Evolutionary conservation across 2,113 vertebrate species (phyloP).

Genomic region (Cathartes aura): DNA sequence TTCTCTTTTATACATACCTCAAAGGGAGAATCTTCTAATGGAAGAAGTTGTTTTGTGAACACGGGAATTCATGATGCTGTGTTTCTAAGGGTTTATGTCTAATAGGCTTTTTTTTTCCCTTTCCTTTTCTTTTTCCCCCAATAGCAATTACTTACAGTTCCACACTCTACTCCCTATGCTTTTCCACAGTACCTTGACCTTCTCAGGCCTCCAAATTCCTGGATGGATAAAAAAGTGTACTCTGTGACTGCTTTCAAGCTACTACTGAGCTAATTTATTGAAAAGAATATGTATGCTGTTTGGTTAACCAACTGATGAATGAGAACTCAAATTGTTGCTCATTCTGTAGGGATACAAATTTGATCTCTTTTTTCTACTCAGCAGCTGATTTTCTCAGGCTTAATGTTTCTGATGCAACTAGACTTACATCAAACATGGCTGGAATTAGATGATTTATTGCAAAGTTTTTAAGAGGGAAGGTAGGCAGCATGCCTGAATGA

Average conservation of each 20-base stretch:
- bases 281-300: not conserved
- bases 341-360: not conserved
- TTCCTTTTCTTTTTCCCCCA: not conserved
- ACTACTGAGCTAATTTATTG: not conserved
- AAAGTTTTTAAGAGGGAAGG: not conserved
- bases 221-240: not conserved
- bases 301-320: not conserved
- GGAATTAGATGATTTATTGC: not conserved
- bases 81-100: not conserved
- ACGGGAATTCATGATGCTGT: not conserved
- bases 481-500: not conserved
- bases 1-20: not conserved
- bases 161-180: not conserved
- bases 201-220: not conserved
- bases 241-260: not conserved
- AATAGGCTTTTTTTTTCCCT: accelerated
- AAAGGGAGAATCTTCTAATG: not conserved
- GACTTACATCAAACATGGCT: not conserved
- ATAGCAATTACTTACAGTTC: not conserved
- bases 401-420: not conserved
- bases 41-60: not conserved
- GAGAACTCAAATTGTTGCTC: not conserved
- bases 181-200: not conserved
- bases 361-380: not conserved
- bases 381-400: not conserved